These are phyloP conservation scores for Axis porcinus DNA, from an alignment of 2,113 vertebrate species.

Conservation along the genomic window DNA sequence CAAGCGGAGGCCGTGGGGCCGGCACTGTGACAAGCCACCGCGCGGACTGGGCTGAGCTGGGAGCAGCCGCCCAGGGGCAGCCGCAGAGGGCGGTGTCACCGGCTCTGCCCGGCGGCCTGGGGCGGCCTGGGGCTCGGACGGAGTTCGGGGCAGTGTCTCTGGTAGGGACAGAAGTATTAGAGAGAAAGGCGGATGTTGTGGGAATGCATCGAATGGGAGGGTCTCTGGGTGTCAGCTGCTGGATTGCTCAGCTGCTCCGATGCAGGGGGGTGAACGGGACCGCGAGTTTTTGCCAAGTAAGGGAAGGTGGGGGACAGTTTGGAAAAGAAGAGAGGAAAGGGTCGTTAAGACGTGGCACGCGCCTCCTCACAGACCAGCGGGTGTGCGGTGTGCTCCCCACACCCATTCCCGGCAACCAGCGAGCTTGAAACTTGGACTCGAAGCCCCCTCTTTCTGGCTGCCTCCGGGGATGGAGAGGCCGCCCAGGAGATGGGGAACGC, in stretches of 20 bases:
- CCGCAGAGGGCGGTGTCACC: not conserved
- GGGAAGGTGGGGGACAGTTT: conserved; percentile 40
- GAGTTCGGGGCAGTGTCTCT: conserved; percentile 22
- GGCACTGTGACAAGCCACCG: not conserved
- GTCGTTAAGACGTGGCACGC: conserved; percentile 8
- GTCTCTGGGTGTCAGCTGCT: conserved; percentile 39
- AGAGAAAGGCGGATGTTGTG: not conserved
- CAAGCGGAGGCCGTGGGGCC: not conserved
- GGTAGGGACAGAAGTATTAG: not conserved
- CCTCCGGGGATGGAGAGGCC: not conserved
- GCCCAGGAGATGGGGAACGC: not conserved
- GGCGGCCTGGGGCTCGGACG: not conserved
- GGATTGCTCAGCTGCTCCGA: conserved; percentile 20
- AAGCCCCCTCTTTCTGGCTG: not conserved
- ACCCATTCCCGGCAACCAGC: not conserved
- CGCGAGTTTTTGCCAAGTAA: conserved; percentile 67
- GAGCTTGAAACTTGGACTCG: not conserved
- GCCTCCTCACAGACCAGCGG: not conserved
- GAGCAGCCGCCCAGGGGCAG: not conserved
- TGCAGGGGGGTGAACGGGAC: conserved; percentile 1
- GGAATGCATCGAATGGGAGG: not conserved
- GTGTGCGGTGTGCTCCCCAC: not conserved
- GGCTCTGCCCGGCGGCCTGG: not conserved
- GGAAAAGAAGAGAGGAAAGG: conserved; percentile 6
- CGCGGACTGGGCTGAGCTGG: not conserved